Base-by-base conservation (phyloP, 2,888 invertebrate genomes). In the Drosophila anomalipes region DNA sequence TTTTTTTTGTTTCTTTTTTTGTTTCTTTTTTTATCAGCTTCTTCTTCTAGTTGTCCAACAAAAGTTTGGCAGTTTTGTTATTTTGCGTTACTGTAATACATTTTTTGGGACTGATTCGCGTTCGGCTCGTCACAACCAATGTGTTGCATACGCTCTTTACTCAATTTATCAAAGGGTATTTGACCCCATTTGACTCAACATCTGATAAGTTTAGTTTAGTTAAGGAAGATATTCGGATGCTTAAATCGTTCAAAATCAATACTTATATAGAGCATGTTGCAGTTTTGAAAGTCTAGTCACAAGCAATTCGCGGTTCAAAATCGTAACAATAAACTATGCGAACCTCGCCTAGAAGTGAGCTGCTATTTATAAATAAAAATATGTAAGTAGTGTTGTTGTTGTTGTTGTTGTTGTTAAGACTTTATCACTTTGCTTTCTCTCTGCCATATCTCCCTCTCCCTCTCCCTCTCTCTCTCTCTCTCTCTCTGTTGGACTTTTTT, bases 391-490 rank as follows among this genome's bases (percentile, higher is more conserved):
- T 77, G 76, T 44, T 47, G 14, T 47, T 22, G 44, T 56, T 56
- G 54, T 56, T 56, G 54, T 53, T 53, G 53, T 56, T 58, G 58
- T 79, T 71, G 74, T 77, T 77, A 75, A 83, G 82, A 82, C 68
- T 74, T 77, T 86, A 87, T 89, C 87, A 87, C 87, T 89, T 89
- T 77, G 83, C 89, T 87, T 86, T 87, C 77, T 82, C 60, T 68
- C 73, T 28, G 39, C 59, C 52, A 49, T 53, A 54, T 58, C 62
- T 64, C 28, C 19, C 33, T n/a, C 39, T 10, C 44, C 19, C 51
- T 28, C 56, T n/a, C 49, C 16, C 54, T 16, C 49, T 1, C 14
- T 47, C 16, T 26, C 35, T 4, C 30, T 30, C 41, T 16, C 47
- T 4, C 44, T 37, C 37, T 30, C 47, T 47, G 9, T 47, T 47